Conservation (phyloP, 2,888 invertebrate genomes). For the Embidobia sp. region DNA sequence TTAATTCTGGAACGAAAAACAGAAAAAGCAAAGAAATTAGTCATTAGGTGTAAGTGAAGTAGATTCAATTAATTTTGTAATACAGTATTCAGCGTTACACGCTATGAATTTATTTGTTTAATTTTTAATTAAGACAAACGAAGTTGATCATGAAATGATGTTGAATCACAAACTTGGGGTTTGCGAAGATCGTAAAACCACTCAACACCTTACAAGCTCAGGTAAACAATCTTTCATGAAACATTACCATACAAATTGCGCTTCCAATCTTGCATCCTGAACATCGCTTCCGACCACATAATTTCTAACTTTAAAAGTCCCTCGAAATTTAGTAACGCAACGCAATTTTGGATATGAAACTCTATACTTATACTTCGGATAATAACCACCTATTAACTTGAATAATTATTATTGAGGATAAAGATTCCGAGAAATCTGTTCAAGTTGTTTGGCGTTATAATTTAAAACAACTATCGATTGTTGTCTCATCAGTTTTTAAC, state of each 20-base stretch:
- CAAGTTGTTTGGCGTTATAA: neutral
- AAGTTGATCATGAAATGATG: neutral
- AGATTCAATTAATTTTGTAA: too few relatives aligned
- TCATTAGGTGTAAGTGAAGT: too few relatives aligned
- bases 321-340: constrained; percentile 28
- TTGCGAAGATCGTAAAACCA: constrained; percentile 15
- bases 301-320: constrained; percentile 28
- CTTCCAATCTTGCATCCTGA: constrained; percentile 18
- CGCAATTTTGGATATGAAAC: constrained; percentile 30
- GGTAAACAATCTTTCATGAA: constrained; percentile 37
- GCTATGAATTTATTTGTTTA: too few relatives aligned
- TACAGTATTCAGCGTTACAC: too few relatives aligned
- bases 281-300: constrained; percentile 26
- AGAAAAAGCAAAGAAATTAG: too few relatives aligned
- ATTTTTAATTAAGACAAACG: constrained; percentile 4
- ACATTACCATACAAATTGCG: constrained; percentile 46
- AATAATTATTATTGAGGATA: constrained; percentile 22
- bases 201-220: constrained; percentile 14
- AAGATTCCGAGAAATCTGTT: constrained; percentile 15
- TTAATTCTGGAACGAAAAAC: too few relatives aligned
- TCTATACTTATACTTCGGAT: constrained; percentile 39
- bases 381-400: constrained; percentile 37
- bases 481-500: neutral
- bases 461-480: neutral
- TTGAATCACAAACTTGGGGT: neutral